Evolutionary conservation across 2,113 vertebrate species (phyloP).

Genomic region (Dolichallabes microphthalmus): DNA sequence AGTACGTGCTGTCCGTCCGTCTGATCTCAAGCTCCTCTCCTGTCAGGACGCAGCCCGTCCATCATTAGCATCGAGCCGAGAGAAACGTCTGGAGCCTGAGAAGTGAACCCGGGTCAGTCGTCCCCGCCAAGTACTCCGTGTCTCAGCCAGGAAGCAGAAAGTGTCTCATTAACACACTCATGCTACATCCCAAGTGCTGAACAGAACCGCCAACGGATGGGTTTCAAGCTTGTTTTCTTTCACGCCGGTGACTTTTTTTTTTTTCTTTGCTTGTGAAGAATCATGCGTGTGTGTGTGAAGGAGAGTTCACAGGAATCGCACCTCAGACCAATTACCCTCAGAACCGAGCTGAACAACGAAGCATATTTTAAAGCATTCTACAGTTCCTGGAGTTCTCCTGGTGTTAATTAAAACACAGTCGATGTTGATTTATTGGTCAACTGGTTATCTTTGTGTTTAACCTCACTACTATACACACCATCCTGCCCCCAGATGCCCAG

Average conservation of each 20-base stretch:
- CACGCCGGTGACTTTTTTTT: neutral
- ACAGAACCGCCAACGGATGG: neutral
- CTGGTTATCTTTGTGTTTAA: neutral
- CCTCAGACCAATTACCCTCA: neutral
- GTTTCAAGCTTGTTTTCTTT: slow-evolving; percentile 5
- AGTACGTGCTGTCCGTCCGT: neutral
- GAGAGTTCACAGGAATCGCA: neutral
- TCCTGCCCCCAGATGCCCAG: neutral
- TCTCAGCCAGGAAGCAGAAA: slow-evolving; percentile 8
- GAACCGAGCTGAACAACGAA: neutral
- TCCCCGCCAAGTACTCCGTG: neutral
- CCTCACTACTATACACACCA: neutral
- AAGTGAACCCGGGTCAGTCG: slow-evolving; percentile 26
- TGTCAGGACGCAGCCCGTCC: slow-evolving; percentile 24
- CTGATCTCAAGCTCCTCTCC: neutral
- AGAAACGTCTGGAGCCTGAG: slow-evolving; percentile 35
- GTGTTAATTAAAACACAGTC: neutral
- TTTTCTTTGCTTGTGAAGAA: neutral
- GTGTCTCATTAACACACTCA: slow-evolving; percentile 21
- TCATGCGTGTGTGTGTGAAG: neutral
- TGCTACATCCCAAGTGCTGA: neutral
- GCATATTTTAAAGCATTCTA: neutral
- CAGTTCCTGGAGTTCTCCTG: neutral
- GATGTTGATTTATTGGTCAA: neutral
- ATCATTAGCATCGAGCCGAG: slow-evolving; percentile 37